Base-by-base conservation (phyloP, 92 coral and sea anemone species). In the Parazoanthus atlanticus region DNA sequence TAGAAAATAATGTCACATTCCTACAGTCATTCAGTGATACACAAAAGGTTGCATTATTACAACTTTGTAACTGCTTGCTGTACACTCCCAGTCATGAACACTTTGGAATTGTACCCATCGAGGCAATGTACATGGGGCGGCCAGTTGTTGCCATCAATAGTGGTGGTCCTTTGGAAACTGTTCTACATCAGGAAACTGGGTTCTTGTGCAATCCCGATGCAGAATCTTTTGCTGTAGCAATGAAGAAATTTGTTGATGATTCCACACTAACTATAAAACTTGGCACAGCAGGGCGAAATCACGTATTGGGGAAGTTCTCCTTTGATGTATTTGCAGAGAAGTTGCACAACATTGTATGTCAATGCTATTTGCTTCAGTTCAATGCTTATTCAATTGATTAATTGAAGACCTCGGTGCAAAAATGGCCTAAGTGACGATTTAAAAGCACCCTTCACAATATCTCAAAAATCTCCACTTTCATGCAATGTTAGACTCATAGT, bases 31-130 rank as follows among this genome's bases (percentile, higher is more conserved):
- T 97, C 87, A 96, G 98, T 82, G 98, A 94, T 81, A 72, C 82
- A 40, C 97, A 97, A 88, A 97, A 97, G 76, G 90, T 95, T 46
- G 89, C 92, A 19, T 94, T 97, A 28, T 92, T 97, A 19, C 81
- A 94, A 82, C 86, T 75, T 15, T 91, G 97, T 77, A 85, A 90
- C 33, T 97, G 99, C 77, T 91, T 97, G 65, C 76, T 97, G 65
- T 97, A 97, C 92, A 97, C 99, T 8, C 99, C 99, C 15, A 95
- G 98, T 73, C 88, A 97, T 72, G 99, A 97, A 88, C 99, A 97
- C 76, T 97, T 97, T 93, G 99, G 99, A 29, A 89, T 97, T 61
- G 99, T 97, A 54, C 99, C 99, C 58, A 92, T 97, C 41, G 99
- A 97, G 72, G 99, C 99, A 56, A 97, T 97, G 99, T 97, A 95